Evolutionary conservation across 2,113 vertebrate species (phyloP), one percentile per base, ranked within the genome.

Genomic region (Oncorhynchus keta): DNA sequence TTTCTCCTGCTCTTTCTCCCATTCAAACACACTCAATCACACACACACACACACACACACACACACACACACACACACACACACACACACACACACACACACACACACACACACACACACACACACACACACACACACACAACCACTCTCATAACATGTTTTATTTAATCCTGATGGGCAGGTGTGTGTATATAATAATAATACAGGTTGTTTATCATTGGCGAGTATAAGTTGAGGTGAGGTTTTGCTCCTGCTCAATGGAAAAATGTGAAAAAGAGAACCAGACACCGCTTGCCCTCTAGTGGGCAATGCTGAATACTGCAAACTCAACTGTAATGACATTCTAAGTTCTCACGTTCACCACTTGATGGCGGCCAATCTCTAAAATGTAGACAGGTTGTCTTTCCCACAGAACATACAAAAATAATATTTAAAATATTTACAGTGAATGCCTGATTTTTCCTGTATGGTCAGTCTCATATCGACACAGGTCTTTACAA

Each of bases 321-420:
- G 51, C 81, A 51, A 9, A 30, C 24, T 70, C 39, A 32, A 32
- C 8, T 35, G 14, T 14, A 32, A 57, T 45, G 0, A 61, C 14
- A 18, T 16, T 55, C 14, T 55, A 26, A 66, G 11, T 66, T 26
- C 24, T 30, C 69, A 85, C 48, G 78, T 86, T 30, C 83, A 72
- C 88, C 91, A 91, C 91, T 85, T 68, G 92, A 76, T 88, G 92
- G 86, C 88, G 64, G 76, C 57, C 78, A 84, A 79, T 74, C 26
- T 51, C 70, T 45, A 82, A 55, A 85, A 77, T 83, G 22, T 4
- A 45, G 64, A 24, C 6, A 7, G 1, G 59, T 20, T 24, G n/a
- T 22, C n/a, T 62, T 22, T n/a, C 8, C 59, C n/a, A 74, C 11
- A 45, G 39, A 4, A 18, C 26, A n/a, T 18, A 57, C 7, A 45